A percentile compares a stretch with the other conserved stretches of the same genome.
Conservation (phyloP, 1,140 invertebrate species). For the Berghia stephanieae region DNA sequence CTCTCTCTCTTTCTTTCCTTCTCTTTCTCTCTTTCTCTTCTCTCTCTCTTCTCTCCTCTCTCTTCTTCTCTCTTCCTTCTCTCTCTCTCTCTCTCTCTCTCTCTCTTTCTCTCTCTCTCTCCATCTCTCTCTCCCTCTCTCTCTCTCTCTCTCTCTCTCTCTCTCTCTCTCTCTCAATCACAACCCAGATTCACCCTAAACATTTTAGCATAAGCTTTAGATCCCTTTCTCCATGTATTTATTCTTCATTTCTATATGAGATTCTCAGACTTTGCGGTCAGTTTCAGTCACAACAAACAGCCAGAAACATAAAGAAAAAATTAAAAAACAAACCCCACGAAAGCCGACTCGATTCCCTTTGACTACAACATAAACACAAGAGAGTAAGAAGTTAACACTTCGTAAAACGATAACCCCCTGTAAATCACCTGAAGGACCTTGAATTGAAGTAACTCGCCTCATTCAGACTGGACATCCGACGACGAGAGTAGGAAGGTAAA, state of each 20-base stretch:
- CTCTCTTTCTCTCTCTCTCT: not conserved
- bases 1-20: not conserved
- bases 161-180: not conserved
- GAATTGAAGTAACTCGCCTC: no score
- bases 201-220: not conserved
- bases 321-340: no score
- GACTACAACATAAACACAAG: no score
- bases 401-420: no score
- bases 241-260: not conserved
- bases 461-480: no score
- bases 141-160: constrained; percentile 3
- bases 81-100: not conserved
- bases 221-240: constrained; percentile 11
- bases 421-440: no score
- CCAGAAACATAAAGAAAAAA: not conserved
- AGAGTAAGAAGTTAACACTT: no score
- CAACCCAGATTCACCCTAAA: not conserved
- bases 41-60: not conserved
- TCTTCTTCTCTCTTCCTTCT: not conserved
- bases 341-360: no score
- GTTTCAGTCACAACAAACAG: not conserved
- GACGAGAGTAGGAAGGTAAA: no score
- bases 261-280: not conserved
- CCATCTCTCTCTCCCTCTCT: not conserved
- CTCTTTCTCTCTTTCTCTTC: not conserved